Evolutionary conservation across 2,888 invertebrate species (phyloP).

Genomic region (Dyspetes luteomarginatus): DNA sequence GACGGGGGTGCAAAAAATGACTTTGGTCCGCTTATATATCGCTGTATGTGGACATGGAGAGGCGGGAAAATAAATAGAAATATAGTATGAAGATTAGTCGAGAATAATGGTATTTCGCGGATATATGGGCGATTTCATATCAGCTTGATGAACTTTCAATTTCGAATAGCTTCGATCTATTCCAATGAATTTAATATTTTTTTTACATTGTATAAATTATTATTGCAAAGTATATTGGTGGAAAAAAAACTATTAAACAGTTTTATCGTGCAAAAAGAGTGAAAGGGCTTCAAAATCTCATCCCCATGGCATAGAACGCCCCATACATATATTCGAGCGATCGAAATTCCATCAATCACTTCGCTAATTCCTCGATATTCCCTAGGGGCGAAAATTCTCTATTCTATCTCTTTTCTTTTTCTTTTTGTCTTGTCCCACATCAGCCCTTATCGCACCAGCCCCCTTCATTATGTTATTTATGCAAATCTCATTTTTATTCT

Average conservation of each 20-base stretch:
- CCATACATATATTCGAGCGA: background rate
- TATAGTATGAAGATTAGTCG: background rate
- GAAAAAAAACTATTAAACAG: too few species aligned
- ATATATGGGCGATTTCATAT: background rate
- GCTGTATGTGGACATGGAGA: background rate
- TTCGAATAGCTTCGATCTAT: too few species aligned
- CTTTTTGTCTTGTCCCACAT: constrained; percentile 27
- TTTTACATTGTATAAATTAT: too few species aligned
- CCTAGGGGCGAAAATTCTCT: constrained; percentile 34
- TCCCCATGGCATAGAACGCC: background rate
- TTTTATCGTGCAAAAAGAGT: too few species aligned
- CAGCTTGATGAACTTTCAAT: background rate
- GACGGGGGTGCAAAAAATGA: background rate
- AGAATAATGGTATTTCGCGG: background rate
- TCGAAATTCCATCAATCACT: constrained; percentile 69
- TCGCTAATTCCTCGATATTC: constrained; percentile 63
- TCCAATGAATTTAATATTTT: too few species aligned
- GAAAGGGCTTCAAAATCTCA: background rate
- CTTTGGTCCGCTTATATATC: background rate
- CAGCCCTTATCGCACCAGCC: background rate
- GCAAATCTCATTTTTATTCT: constrained; percentile 58
- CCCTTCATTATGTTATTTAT: constrained; percentile 53
- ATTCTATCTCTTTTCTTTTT: constrained; percentile 7
- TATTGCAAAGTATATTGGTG: too few species aligned
- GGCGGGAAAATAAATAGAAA: background rate